These are phyloP conservation scores for Mechanitis messenoides DNA, from an alignment of 2,888 invertebrate species.

Conservation along the genomic window DNA sequence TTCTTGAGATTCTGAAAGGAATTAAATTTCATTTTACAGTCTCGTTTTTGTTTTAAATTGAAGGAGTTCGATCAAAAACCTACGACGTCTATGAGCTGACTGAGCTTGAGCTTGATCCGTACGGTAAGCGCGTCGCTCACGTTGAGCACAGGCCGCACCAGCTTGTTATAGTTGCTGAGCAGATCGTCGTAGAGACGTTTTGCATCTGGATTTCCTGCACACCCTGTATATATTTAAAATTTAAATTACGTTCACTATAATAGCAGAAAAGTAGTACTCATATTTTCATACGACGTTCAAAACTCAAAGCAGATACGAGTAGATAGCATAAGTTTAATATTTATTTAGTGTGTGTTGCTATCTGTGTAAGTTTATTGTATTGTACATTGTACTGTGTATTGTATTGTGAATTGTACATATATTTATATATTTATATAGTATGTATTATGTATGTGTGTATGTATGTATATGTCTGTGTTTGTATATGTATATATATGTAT, in stretches of 20 bases:
- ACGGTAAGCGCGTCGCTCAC: constrained; percentile 95
- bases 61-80: constrained; percentile 58
- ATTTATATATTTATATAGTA: too few species aligned
- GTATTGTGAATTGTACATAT: too few species aligned
- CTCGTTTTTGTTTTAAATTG: neutral
- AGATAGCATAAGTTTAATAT: too few species aligned
- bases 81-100: constrained; percentile 98
- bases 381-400: too few species aligned
- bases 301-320: too few species aligned
- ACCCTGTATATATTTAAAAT: constrained; percentile 75
- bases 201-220: constrained; percentile 95
- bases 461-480: too few species aligned
- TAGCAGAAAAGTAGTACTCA: neutral
- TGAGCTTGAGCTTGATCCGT: constrained; percentile 96
- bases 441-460: too few species aligned
- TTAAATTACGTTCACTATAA: neutral
- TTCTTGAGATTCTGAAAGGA: constrained; percentile 92
- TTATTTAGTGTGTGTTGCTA: neutral
- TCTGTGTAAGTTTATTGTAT: neutral
- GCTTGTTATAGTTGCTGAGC: constrained; percentile 96
- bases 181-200: constrained; percentile 97
- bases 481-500: too few species aligned
- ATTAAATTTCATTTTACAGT: constrained; percentile 24
- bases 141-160: constrained; percentile 96
- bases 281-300: neutral